Percentiles rank a stretch among this genome's conserved stretches.
phyloP scores from a whole-genome alignment of 1,140 invertebrate species.

The Drosophila albomicans region DNA sequence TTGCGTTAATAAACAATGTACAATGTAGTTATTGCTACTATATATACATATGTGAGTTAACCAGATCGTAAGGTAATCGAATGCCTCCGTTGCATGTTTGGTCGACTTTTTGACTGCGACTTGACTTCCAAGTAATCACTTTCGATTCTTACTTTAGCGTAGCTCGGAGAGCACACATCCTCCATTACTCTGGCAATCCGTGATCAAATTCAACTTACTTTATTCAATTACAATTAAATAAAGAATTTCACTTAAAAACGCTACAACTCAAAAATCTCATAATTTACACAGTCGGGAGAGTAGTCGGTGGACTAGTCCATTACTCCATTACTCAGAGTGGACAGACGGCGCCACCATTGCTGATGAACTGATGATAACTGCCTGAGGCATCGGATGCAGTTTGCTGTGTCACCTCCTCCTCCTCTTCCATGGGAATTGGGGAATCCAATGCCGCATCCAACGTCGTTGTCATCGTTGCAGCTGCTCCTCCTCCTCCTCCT shows the following conservation, averaged over 20 bases:
- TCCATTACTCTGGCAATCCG: too few species aligned
- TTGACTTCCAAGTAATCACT: too few species aligned
- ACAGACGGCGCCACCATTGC: conserved; percentile 54
- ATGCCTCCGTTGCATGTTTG: too few species aligned
- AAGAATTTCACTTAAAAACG: too few species aligned
- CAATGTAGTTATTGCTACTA: background rate
- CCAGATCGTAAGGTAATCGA: too few species aligned
- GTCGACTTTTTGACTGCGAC: too few species aligned
- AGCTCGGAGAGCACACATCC: too few species aligned
- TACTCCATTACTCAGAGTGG: conserved; percentile 49
- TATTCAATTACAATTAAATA: too few species aligned
- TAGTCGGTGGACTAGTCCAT: background rate
- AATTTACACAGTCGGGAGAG: background rate
- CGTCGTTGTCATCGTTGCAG: background rate
- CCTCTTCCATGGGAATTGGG: background rate
- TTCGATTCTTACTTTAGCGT: too few species aligned
- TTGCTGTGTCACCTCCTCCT: conserved; percentile 9
- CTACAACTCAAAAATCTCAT: too few species aligned
- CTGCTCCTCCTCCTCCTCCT: background rate
- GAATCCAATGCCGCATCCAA: background rate
- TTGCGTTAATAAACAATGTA: background rate
- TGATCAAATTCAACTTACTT: too few species aligned
- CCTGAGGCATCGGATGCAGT: conserved; percentile 9
- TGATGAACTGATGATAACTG: conserved; percentile 45
- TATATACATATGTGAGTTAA: too few species aligned